Conservation (phyloP, 2,113 vertebrate species). For the Paramormyrops kingsleyae region DNA sequence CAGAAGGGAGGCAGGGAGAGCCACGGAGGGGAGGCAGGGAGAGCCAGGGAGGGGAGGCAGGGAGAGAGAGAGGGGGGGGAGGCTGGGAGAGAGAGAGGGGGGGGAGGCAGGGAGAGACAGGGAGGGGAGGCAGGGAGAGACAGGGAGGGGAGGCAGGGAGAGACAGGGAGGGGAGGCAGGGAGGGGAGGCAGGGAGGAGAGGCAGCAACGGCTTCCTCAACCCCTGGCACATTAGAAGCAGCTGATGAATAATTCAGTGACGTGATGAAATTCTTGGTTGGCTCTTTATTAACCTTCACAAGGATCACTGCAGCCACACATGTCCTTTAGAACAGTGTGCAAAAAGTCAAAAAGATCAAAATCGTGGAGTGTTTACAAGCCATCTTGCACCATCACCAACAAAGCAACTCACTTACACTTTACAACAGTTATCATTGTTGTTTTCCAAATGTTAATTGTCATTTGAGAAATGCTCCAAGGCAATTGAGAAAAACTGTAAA, state of each 20-base stretch:
- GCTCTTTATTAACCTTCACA: constrained; percentile 41
- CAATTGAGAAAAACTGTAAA: neutral
- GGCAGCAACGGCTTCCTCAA: neutral
- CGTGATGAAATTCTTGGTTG: constrained; percentile 4
- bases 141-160: neutral
- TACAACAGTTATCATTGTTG: no score
- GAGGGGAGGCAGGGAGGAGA: neutral
- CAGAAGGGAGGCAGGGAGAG: neutral
- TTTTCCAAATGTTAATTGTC: no score
- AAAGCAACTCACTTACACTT: neutral
- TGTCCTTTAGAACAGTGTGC: neutral
- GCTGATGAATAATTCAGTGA: constrained; percentile 24
- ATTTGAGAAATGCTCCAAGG: no score
- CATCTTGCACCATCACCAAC: neutral
- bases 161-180: neutral
- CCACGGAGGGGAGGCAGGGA: neutral
- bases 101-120: neutral
- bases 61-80: no score
- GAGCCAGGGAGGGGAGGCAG: neutral
- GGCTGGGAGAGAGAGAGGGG: neutral
- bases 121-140: neutral
- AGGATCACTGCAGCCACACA: constrained; percentile 14
- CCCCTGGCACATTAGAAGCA: neutral
- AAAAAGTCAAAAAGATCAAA: constrained; percentile 6
- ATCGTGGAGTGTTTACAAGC: neutral